Evolutionary conservation across 2,113 vertebrate species (phyloP).

Genomic region (Toxotes jaculatrix): DNA sequence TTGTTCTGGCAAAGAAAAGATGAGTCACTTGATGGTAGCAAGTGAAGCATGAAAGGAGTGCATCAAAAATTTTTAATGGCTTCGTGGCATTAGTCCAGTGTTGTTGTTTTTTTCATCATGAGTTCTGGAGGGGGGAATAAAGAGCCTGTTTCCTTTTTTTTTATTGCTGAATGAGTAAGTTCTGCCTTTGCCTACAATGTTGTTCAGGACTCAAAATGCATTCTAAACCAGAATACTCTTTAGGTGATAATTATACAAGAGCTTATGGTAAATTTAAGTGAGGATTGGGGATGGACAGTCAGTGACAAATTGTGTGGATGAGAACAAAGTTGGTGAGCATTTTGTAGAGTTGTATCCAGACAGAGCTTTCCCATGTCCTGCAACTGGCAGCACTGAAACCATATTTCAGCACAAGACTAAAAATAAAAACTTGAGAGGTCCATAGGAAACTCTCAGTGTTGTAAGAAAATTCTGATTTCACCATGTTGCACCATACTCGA

Average conservation of each 20-base stretch:
- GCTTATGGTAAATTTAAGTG: neutral
- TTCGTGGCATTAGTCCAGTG: neutral
- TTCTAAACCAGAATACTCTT: neutral
- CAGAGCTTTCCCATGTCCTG: constrained; percentile 1
- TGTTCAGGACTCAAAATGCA: constrained; percentile 1
- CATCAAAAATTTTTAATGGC: constrained; percentile 13
- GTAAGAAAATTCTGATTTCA: constrained; percentile 49
- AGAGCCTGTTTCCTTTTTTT: constrained; percentile 4
- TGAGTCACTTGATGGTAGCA: constrained; percentile 36
- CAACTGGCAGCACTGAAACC: neutral
- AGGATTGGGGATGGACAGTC: neutral
- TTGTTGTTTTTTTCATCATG: neutral
- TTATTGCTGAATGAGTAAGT: neutral
- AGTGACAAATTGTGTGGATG: constrained; percentile 1
- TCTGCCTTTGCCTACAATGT: neutral
- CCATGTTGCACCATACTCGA: constrained; percentile 28
- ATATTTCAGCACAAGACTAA: neutral
- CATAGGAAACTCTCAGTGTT: constrained; percentile 24
- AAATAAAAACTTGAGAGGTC: neutral
- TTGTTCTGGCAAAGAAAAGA: constrained; percentile 29
- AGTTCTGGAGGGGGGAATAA: constrained; percentile 2
- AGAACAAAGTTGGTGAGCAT: constrained; percentile 2
- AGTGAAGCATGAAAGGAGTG: constrained; percentile 30
- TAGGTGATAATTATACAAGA: neutral
- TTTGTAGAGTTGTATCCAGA: neutral